phyloP scores from a whole-genome alignment of 2,888 invertebrate species.

The Nasonovia ribisnigri region DNA sequence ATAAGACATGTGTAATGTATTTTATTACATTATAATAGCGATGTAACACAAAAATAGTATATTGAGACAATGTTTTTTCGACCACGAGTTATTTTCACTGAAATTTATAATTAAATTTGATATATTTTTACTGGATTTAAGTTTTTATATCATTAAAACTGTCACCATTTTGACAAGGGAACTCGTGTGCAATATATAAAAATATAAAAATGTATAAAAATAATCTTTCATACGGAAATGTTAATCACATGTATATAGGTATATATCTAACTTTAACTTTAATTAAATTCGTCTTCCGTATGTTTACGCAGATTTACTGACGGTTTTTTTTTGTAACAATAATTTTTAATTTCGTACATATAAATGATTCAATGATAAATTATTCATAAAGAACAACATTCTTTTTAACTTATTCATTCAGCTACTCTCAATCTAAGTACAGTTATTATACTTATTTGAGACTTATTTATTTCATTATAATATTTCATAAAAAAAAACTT shows the following conservation, averaged over 20 bases:
- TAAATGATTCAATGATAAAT: neutral
- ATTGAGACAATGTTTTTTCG: neutral
- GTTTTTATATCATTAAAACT: slow-evolving; percentile 12
- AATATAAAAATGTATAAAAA: neutral
- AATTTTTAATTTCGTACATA: neutral
- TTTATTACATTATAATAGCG: neutral
- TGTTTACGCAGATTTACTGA: neutral
- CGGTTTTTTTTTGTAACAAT: neutral
- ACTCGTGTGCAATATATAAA: neutral
- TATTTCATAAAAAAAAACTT: neutral
- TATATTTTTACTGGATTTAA: neutral
- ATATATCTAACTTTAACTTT: neutral
- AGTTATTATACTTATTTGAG: no score
- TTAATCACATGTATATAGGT: neutral
- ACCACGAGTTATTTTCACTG: neutral
- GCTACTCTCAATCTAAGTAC: no score
- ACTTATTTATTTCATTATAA: neutral
- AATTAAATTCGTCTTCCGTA: neutral
- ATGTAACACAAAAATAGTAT: neutral
- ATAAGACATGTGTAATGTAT: neutral
- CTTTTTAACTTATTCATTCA: neutral
- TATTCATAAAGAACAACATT: neutral
- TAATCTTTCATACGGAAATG: neutral
- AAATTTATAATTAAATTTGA: neutral
- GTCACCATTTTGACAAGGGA: neutral